A percentile compares a stretch with the other conserved stretches of the same genome.
Evolutionary conservation across 2,888 invertebrate genomes (phyloP).

Genomic region (Chymomyza procnemis): DNA sequence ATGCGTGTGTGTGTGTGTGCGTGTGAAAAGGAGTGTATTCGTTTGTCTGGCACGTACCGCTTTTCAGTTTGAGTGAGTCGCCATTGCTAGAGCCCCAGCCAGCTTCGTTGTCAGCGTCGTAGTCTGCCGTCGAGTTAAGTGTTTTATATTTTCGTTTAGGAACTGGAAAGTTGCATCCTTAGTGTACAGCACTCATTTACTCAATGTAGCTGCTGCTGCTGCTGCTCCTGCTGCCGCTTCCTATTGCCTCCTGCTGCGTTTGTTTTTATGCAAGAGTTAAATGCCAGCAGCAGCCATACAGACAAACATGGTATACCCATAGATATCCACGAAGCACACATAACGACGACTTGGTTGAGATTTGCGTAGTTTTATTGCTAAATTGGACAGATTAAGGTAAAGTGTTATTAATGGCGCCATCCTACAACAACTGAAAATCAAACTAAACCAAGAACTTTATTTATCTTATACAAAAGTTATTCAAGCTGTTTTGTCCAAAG

Average conservation of each 20-base stretch:
- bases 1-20: slow-evolving; percentile 16
- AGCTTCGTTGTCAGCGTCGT: background rate
- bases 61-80: slow-evolving; percentile 40
- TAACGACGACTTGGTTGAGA: slow-evolving; percentile 54
- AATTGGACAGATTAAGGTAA: slow-evolving; percentile 71
- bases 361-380: slow-evolving; percentile 66
- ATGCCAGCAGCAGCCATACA: slow-evolving; percentile 44
- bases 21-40: slow-evolving; percentile 10
- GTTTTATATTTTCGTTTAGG: slow-evolving; percentile 74
- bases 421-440: background rate
- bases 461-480: background rate
- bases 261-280: slow-evolving; percentile 73
- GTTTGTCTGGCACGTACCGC: slow-evolving; percentile 34
- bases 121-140: slow-evolving; percentile 59
- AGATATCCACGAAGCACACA: slow-evolving; percentile 11
- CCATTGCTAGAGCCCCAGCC: background rate
- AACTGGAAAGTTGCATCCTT: slow-evolving; percentile 70
- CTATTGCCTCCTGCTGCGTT: slow-evolving; percentile 39
- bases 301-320: slow-evolving; percentile 25
- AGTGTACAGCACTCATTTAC: slow-evolving; percentile 49
- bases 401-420: slow-evolving; percentile 64
- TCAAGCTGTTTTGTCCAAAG: background rate
- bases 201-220: slow-evolving; percentile 46
- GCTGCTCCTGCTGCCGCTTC: slow-evolving; percentile 28
- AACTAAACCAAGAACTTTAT: background rate